A percentile compares a stretch with the other conserved stretches of the same genome.
Evolutionary conservation across 2,888 invertebrate species (phyloP).

Genomic region (Euplexia lucipara): DNA sequence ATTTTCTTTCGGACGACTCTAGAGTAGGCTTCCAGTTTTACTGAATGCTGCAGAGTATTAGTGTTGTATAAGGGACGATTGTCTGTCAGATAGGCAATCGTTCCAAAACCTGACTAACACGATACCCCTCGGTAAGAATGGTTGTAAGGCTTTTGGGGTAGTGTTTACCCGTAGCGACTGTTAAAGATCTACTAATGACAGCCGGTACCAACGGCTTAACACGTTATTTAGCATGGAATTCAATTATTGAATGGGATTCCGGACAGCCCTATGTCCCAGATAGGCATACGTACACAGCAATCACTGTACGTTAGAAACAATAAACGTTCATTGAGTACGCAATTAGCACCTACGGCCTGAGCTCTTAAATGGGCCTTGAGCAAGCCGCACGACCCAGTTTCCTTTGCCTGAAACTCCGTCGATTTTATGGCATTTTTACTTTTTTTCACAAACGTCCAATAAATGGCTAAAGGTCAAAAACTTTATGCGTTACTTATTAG

Average conservation of each 20-base stretch:
- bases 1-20: no score
- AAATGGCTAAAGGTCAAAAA: conserved; percentile 38
- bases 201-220: no score
- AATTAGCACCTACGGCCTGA: conserved; percentile 75
- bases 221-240: not conserved
- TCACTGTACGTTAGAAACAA: conserved; percentile 73
- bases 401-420: conserved; percentile 46
- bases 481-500: not conserved
- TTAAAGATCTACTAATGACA: no score
- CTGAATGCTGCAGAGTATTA: no score
- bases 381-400: conserved; percentile 64
- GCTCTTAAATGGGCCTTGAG: conserved; percentile 66
- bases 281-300: conserved; percentile 56
- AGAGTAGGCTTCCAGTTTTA: no score
- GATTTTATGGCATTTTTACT: conserved; percentile 46
- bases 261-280: conserved; percentile 52
- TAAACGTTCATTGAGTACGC: conserved; percentile 77
- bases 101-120: no score
- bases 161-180: no score
- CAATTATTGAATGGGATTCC: not conserved
- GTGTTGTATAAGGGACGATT: no score
- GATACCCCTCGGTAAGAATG: no score
- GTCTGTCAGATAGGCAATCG: no score
- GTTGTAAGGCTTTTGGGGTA: no score
- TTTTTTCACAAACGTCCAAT: conserved; percentile 42